Conservation (phyloP, 2,113 vertebrate species). For the Xiphophorus maculatus region DNA sequence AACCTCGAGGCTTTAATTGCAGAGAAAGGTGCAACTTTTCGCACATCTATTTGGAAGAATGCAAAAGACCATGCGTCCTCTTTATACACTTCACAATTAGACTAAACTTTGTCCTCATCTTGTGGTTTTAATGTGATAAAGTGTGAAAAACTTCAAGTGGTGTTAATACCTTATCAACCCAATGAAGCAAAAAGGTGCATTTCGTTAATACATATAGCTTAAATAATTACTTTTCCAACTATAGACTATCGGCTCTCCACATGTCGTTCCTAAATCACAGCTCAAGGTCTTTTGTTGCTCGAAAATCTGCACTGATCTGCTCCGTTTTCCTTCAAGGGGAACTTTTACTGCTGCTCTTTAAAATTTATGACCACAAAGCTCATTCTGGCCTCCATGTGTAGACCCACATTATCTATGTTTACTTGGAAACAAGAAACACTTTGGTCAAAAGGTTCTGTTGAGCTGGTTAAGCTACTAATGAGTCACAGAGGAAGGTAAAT, state of each 20-base stretch:
- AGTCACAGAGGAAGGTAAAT: constrained; percentile 57
- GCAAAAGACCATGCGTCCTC: not conserved
- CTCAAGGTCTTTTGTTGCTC: not conserved
- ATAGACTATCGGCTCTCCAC: not conserved
- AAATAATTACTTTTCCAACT: not conserved
- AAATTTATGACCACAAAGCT: constrained; percentile 5
- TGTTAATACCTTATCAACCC: not conserved
- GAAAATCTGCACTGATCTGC: not conserved
- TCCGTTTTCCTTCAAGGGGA: not conserved
- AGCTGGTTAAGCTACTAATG: constrained; percentile 44
- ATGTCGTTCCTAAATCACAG: not conserved
- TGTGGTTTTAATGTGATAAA: not conserved
- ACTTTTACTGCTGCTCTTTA: not conserved
- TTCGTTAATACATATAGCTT: not conserved
- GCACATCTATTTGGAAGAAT: no score
- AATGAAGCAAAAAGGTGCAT: not conserved
- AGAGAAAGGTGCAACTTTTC: no score
- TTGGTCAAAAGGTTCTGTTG: constrained; percentile 11
- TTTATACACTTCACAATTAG: not conserved
- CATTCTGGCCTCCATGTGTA: constrained; percentile 4
- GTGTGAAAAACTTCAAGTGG: not conserved
- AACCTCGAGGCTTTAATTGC: no score
- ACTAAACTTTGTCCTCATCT: not conserved
- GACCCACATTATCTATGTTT: constrained; percentile 36
- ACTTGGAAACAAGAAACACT: constrained; percentile 26